Evolutionary conservation across 1,140 invertebrate species (phyloP).

Genomic region (Pentalonia nigronervosa): DNA sequence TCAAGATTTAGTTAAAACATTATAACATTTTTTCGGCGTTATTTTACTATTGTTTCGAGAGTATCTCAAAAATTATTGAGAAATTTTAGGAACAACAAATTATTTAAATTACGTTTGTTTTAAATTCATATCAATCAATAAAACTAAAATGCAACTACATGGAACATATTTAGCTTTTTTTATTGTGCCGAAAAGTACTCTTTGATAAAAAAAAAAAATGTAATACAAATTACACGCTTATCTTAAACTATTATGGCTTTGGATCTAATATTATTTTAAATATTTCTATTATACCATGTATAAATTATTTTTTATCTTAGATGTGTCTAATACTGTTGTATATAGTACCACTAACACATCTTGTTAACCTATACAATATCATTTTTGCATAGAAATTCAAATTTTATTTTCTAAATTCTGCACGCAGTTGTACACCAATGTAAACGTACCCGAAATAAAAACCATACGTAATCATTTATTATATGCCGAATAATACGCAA

Average conservation of each 20-base stretch:
- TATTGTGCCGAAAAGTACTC: neutral
- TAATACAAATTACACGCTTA: neutral
- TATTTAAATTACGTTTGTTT: neutral
- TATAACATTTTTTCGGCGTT: no score
- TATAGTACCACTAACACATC: neutral
- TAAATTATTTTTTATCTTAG: neutral
- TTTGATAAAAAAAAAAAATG: neutral
- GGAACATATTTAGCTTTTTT: neutral
- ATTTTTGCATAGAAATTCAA: neutral
- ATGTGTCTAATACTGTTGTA: neutral
- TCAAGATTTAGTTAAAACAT: no score
- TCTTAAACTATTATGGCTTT: neutral
- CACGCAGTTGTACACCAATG: neutral
- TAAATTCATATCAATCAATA: neutral
- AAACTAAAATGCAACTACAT: neutral
- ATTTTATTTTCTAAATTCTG: neutral
- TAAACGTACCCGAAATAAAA: neutral
- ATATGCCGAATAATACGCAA: neutral
- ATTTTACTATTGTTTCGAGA: no score
- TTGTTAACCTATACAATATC: neutral
- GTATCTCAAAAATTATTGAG: no score
- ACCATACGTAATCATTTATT: neutral
- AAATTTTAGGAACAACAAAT: neutral
- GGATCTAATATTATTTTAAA: neutral
- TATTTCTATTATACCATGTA: neutral